Percentiles rank a stretch among this genome's conserved stretches.
phyloP scores from a whole-genome alignment of 2,113 vertebrate genomes.

The Pterophyllum scalare region DNA sequence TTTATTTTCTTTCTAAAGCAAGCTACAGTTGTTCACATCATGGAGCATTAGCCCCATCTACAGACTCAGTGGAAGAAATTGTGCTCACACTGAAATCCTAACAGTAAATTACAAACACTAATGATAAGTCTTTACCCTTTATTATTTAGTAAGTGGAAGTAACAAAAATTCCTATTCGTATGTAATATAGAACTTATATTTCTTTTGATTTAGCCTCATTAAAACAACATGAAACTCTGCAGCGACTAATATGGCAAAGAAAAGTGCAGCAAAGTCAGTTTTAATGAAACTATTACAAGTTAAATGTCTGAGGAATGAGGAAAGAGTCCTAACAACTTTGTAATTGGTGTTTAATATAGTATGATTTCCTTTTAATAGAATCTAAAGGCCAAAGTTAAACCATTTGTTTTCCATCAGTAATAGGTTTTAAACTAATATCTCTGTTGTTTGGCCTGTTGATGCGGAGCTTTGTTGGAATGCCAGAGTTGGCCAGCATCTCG shows the following conservation, averaged over 20 bases:
- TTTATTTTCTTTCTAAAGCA: no score
- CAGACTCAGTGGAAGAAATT: background rate
- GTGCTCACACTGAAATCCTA: background rate
- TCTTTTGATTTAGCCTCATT: no score
- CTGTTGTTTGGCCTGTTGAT: conserved; percentile 24
- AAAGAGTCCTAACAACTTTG: background rate
- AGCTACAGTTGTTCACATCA: background rate
- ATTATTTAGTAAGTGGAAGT: background rate
- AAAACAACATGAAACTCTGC: no score
- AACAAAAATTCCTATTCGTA: no score
- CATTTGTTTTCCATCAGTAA: background rate
- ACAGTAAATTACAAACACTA: background rate
- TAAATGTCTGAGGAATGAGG: background rate
- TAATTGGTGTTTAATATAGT: background rate
- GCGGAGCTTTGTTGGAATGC: conserved; percentile 41
- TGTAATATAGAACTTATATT: no score
- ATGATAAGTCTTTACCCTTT: background rate
- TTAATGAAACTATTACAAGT: background rate
- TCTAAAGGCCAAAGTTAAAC: background rate
- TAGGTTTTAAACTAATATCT: background rate
- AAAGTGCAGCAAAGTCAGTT: background rate
- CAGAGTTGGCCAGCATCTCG: conserved; percentile 19
- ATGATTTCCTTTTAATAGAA: background rate
- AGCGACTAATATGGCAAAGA: background rate
- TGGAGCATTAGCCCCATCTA: conserved; percentile 4